Base-by-base conservation (phyloP, 1,140 invertebrate species). In the Drosophila yakuba region DNA sequence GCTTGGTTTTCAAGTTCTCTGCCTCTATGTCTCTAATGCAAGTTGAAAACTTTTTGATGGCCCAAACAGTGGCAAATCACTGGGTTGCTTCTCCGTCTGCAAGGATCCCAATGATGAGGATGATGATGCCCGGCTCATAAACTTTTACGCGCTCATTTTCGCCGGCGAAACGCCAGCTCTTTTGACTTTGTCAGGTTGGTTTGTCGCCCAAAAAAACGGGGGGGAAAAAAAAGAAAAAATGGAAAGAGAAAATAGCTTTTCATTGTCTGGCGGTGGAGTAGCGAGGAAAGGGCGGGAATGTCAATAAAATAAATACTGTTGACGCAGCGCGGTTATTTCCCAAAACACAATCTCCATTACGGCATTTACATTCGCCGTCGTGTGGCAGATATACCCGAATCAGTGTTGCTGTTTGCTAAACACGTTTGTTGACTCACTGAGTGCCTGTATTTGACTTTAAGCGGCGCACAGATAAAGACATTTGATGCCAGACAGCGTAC, bases 221-320 rank as follows among this genome's bases (percentile, higher is more conserved):
- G 28, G 32, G 2, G 32, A 8, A 8, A 74, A 86, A 82, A 62
- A 8, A 74, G 86, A 82, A 59, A 74, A 78, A 71, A 82, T 82
- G 66, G 68, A 74, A 86, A 82, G 61, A 78, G 74, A 82, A 82
- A 88, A 86, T 88, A 88, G 83, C 83, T 76, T 86, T 86, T 79
- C 83, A 88, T 86, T 88, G 82, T 86, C 74, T 60, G 72, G 35
- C 58, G 7, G 54, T 32, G 44, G 35, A 39, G 44, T 35, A 15
- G 20, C 10, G 28, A 56, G 39, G 20, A 25, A 39, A 38, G n/a
- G 52, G 25, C 38, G 38, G 74, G 72, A 83, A 83, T 86, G 83
- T 83, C 83, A 86, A 86, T 86, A 86, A 86, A 86, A 86, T 88
- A 86, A 86, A 86, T 88, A 89, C 84, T 88, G 84, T 88, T 88